Conservation (phyloP, 1,140 invertebrate genomes). For the Archivesica marissinica region DNA sequence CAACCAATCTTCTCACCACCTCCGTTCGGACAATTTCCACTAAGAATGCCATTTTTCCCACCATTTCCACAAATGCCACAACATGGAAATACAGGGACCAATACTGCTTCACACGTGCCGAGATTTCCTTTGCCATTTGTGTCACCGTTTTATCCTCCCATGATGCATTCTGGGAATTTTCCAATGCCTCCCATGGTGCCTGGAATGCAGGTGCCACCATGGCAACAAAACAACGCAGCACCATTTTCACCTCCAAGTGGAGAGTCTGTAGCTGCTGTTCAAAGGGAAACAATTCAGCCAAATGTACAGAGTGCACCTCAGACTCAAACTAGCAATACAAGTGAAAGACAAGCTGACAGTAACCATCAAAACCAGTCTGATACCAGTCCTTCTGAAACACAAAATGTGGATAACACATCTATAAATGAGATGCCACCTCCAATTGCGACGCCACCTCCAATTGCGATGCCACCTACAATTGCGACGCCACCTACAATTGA, state of each 20-base stretch:
- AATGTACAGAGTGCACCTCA: not conserved
- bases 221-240: conserved; percentile 23
- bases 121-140: conserved; percentile 61
- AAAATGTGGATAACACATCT: conserved; percentile 10
- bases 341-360: not conserved
- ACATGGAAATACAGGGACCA: not conserved
- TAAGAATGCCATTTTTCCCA: conserved; percentile 36
- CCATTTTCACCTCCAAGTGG: conserved; percentile 9
- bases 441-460: too few relatives aligned
- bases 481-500: not conserved
- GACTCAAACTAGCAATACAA: not conserved
- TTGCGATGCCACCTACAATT: too few relatives aligned
- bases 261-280: not conserved
- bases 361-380: not conserved
- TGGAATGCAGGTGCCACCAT: conserved; percentile 32
- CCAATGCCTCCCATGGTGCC: conserved; percentile 35
- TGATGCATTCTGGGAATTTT: conserved; percentile 9
- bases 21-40: conserved; percentile 48
- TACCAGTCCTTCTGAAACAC: not conserved
- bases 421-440: not conserved
- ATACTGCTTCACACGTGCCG: conserved; percentile 29
- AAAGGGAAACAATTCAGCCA: not conserved
- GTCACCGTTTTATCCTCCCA: conserved; percentile 43
- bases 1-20: not conserved
- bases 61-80: conserved; percentile 25